phyloP scores from a whole-genome alignment of 1,140 invertebrate species.

The Macrosteles quadrilineatus region DNA sequence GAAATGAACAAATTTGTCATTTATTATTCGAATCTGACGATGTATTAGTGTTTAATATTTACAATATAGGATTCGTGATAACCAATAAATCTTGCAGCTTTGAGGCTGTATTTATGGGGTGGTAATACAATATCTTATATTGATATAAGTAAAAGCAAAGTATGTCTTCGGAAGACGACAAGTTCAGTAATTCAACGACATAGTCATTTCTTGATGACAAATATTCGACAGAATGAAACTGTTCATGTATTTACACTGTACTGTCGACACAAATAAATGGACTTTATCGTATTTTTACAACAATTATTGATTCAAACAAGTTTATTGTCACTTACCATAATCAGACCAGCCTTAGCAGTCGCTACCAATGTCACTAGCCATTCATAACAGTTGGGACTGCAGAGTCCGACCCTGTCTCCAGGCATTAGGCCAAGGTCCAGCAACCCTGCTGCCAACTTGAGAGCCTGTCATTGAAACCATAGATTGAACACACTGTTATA shows the following conservation, averaged over 20 bases:
- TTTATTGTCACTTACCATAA: slow-evolving; percentile 62
- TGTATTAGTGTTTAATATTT: too few species aligned
- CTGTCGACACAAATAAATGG: background rate
- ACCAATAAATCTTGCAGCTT: too few species aligned
- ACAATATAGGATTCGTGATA: too few species aligned
- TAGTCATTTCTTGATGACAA: too few species aligned
- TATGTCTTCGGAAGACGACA: too few species aligned
- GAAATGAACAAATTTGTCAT: too few species aligned
- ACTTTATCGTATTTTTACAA: background rate
- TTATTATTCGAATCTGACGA: too few species aligned
- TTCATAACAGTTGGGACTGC: slow-evolving; percentile 82
- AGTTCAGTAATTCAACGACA: too few species aligned
- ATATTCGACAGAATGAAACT: slow-evolving; percentile 29
- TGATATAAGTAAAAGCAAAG: too few species aligned
- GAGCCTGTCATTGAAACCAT: slow-evolving; percentile 59
- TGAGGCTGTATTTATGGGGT: too few species aligned
- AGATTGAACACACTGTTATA: too few species aligned
- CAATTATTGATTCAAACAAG: background rate
- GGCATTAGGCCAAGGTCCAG: slow-evolving; percentile 70
- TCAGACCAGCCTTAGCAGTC: slow-evolving; percentile 76
- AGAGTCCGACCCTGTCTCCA: slow-evolving; percentile 86
- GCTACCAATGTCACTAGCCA: slow-evolving; percentile 82
- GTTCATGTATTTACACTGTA: background rate
- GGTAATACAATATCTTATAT: too few species aligned
- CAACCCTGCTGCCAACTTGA: slow-evolving; percentile 80